Conservation (phyloP, 2,888 invertebrate genomes). For the Keiferia lycopersicella region DNA sequence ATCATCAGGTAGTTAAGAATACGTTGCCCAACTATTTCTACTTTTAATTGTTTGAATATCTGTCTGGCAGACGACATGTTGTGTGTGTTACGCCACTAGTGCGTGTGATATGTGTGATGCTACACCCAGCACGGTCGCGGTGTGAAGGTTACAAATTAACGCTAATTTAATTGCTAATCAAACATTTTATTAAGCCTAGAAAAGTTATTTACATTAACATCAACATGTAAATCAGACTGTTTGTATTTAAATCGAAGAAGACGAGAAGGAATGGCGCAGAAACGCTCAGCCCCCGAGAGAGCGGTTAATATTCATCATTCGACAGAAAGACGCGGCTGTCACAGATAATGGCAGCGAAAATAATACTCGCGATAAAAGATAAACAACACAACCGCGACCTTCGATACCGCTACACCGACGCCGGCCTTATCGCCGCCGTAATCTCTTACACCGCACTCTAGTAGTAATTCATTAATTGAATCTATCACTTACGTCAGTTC, state of each 20-base stretch:
- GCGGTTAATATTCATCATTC: constrained; percentile 22
- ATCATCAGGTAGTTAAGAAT: not conserved
- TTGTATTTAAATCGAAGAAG: constrained; percentile 8
- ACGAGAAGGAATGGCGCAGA: not conserved
- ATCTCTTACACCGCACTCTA: too few relatives aligned
- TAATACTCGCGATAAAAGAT: constrained; percentile 52
- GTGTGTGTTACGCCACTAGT: constrained; percentile 1
- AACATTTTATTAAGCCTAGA: constrained; percentile 22
- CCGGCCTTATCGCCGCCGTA: too few relatives aligned
- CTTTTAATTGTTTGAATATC: constrained; percentile 15
- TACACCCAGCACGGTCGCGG: not conserved
- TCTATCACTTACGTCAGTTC: constrained; percentile 63
- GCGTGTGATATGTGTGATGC: too few relatives aligned
- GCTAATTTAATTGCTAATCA: constrained; percentile 26
- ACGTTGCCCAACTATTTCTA: constrained; percentile 5
- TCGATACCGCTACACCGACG: constrained; percentile 42
- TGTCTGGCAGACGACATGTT: constrained; percentile 20
- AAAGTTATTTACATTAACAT: constrained; percentile 21
- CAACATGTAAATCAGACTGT: constrained; percentile 10
- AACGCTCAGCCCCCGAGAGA: constrained; percentile 3
- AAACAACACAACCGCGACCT: constrained; percentile 63
- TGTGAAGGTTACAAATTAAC: constrained; percentile 24
- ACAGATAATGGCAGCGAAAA: constrained; percentile 42
- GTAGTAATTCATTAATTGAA: constrained; percentile 55
- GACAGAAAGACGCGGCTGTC: constrained; percentile 24